These are phyloP conservation scores for Edolisoma coerulescens DNA, from an alignment of 2,113 vertebrate species.

Conservation along the genomic window DNA sequence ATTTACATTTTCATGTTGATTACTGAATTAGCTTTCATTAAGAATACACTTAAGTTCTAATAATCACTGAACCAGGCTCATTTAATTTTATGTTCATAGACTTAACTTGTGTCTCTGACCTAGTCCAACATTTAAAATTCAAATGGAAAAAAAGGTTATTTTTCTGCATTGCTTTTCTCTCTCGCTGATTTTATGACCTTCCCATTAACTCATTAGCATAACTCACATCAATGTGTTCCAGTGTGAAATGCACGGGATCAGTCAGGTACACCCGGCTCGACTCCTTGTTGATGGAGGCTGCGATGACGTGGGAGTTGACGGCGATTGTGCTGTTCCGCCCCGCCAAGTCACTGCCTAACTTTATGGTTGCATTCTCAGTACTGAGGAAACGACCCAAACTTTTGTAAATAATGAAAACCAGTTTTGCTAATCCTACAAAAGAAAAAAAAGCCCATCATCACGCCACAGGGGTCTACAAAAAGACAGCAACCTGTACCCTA, in stretches of 20 bases:
- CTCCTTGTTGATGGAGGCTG: conserved; percentile 98
- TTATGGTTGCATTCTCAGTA: conserved; percentile 94
- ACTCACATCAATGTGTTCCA: conserved; percentile 98
- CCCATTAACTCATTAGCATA: conserved; percentile 58
- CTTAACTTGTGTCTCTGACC: conserved; percentile 89
- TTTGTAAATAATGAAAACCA: conserved; percentile 98
- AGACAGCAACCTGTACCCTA: not conserved
- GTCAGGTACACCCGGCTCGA: conserved; percentile 96
- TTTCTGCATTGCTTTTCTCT: conserved; percentile 54
- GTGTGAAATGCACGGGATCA: conserved; percentile 94
- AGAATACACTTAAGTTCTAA: conserved; percentile 96
- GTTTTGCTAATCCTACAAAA: conserved; percentile 88
- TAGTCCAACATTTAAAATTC: conserved; percentile 83
- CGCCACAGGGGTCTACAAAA: not conserved
- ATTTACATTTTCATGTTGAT: conserved; percentile 98
- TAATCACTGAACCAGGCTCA: conserved; percentile 87
- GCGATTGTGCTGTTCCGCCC: conserved; percentile 89
- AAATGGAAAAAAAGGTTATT: conserved; percentile 74
- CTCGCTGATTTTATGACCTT: conserved; percentile 73
- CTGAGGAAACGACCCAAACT: conserved; percentile 95
- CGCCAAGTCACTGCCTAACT: conserved; percentile 81
- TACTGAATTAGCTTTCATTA: conserved; percentile 99
- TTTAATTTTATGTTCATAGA: conserved; percentile 95
- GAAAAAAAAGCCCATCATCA: not conserved
- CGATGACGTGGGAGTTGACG: conserved; percentile 96